Evolutionary conservation across 1,140 invertebrate genomes (phyloP).

Genomic region (Teleogryllus occipitalis): DNA sequence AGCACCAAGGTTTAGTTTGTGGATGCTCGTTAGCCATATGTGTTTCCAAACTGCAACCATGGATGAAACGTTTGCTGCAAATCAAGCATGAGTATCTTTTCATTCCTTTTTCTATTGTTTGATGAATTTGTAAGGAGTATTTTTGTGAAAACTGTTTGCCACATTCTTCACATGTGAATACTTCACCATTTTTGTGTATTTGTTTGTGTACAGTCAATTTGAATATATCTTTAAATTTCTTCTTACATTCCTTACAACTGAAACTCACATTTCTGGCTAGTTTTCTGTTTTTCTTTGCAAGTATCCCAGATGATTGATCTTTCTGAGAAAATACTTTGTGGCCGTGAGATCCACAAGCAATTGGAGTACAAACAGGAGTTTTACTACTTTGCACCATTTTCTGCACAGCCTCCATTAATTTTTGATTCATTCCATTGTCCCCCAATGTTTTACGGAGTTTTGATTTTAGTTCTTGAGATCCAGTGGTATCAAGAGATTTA

Average conservation of each 20-base stretch:
- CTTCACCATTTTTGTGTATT: not conserved
- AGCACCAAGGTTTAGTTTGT: not conserved
- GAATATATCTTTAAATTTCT: not conserved
- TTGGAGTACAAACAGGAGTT: not conserved
- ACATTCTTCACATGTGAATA: conserved; percentile 14
- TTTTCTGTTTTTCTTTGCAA: not conserved
- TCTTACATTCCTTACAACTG: not conserved
- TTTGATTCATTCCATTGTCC: not conserved
- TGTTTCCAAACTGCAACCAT: not conserved
- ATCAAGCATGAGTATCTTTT: not conserved
- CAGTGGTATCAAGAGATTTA: not conserved
- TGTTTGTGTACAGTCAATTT: not conserved
- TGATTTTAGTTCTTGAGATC: not conserved
- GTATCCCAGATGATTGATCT: not conserved
- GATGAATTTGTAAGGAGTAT: conserved; percentile 31
- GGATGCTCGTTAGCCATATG: not conserved
- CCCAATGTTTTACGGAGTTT: not conserved
- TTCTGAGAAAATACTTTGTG: not conserved
- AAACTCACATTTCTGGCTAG: not conserved
- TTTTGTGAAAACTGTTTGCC: conserved; percentile 24
- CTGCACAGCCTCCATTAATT: not conserved
- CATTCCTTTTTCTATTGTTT: conserved; percentile 7
- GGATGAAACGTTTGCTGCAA: not conserved
- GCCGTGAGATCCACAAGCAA: not conserved
- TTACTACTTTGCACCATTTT: not conserved